Conservation (phyloP, 1,140 invertebrate genomes). For the Scaptodrosophila lebanonensis region DNA sequence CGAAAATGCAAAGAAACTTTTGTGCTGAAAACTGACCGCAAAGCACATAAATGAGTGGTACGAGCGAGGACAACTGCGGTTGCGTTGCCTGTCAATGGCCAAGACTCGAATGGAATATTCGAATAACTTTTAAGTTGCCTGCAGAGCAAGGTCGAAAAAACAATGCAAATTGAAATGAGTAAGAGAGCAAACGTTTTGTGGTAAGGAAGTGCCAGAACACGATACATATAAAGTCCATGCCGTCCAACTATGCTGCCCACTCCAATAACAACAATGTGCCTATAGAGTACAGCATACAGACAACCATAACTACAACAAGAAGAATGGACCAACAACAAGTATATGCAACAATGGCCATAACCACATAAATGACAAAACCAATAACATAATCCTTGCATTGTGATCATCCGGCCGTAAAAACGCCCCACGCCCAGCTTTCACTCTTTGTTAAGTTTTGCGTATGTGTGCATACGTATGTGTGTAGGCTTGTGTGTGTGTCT, state of each 20-base stretch:
- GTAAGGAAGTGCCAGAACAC: slow-evolving; percentile 12
- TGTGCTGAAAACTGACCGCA: slow-evolving; percentile 27
- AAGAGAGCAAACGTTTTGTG: slow-evolving; percentile 65
- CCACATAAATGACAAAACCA: slow-evolving; percentile 57
- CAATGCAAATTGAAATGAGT: slow-evolving; percentile 69
- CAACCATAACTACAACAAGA: background rate
- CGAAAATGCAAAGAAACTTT: background rate
- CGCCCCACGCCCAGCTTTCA: slow-evolving; percentile 4
- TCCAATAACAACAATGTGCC: too few species aligned
- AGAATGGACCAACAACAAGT: slow-evolving; percentile 18
- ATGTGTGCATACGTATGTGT: background rate
- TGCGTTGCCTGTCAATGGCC: slow-evolving; percentile 52
- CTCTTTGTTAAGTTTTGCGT: slow-evolving; percentile 1
- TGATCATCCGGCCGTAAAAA: slow-evolving; percentile 11
- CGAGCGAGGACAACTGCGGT: slow-evolving; percentile 14
- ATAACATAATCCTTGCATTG: slow-evolving; percentile 56
- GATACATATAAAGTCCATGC: too few species aligned
- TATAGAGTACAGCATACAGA: background rate
- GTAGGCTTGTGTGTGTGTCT: background rate
- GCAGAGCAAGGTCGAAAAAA: slow-evolving; percentile 26
- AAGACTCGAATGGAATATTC: slow-evolving; percentile 23
- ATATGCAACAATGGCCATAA: slow-evolving; percentile 37
- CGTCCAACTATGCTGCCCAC: too few species aligned
- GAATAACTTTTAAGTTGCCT: slow-evolving; percentile 11
- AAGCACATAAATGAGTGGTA: slow-evolving; percentile 20